A percentile compares a stretch with the other conserved stretches of the same genome.
Evolutionary conservation across 2,888 invertebrate genomes (phyloP).

Genomic region (Dynastes tityus): DNA sequence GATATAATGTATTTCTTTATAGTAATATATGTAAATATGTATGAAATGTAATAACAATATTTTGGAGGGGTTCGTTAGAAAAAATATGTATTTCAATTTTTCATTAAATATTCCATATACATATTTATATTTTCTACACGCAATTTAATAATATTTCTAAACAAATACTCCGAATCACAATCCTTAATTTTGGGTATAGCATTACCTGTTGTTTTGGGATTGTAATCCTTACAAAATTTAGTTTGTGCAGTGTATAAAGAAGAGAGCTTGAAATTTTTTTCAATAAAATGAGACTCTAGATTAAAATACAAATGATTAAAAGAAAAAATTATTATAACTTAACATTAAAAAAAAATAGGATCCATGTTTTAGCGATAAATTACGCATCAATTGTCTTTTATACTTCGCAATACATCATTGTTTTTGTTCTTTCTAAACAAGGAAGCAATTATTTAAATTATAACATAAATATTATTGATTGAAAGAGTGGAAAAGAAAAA

Average conservation of each 20-base stretch:
- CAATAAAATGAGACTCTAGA: slow-evolving; percentile 48
- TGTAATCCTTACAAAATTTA: not conserved
- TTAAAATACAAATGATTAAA: slow-evolving; percentile 22
- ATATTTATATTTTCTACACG: not conserved
- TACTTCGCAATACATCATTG: slow-evolving; percentile 37
- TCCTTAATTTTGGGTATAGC: not conserved
- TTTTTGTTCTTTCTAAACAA: slow-evolving; percentile 8
- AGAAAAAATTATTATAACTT: slow-evolving; percentile 10
- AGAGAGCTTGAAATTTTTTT: slow-evolving; percentile 49
- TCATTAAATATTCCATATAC: too few relatives aligned
- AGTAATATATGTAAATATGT: slow-evolving; percentile 5
- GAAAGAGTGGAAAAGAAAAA: not conserved
- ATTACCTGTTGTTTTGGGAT: not conserved
- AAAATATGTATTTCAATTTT: too few relatives aligned
- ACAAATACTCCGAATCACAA: not conserved
- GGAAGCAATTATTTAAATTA: not conserved
- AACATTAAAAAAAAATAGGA: slow-evolving; percentile 29
- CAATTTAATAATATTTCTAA: slow-evolving; percentile 2
- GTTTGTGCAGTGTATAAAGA: slow-evolving; percentile 48
- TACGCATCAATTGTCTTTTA: slow-evolving; percentile 32
- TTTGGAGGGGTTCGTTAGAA: not conserved
- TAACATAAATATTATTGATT: not conserved
- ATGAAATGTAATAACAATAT: slow-evolving; percentile 7
- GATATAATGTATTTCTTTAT: slow-evolving; percentile 11
- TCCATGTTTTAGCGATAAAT: slow-evolving; percentile 7